Percentiles rank a stretch among this genome's conserved stretches.
Conservation (phyloP, 1,140 invertebrate genomes). For the Thrips palmi region DNA sequence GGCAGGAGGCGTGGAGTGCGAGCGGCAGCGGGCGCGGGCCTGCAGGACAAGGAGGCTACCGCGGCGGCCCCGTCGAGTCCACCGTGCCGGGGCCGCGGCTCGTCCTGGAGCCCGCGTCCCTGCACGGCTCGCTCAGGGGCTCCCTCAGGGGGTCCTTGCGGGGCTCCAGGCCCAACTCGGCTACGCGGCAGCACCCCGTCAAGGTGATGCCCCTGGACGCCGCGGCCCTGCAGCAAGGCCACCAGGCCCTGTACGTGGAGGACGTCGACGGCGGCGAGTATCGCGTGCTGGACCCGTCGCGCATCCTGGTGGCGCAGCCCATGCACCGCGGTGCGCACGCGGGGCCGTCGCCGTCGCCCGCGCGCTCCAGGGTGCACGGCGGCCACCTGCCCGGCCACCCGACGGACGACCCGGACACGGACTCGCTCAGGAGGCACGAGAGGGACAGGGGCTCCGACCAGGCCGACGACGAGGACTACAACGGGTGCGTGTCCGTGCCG, state of each 20-base stretch:
- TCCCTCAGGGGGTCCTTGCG: not conserved
- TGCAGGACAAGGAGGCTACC: no score
- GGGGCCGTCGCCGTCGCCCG: no score
- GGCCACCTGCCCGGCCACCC: slow-evolving; percentile 1
- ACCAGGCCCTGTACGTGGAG: slow-evolving; percentile 25
- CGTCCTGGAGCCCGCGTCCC: not conserved
- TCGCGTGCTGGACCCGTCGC: slow-evolving; percentile 15
- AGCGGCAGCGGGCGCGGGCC: no score
- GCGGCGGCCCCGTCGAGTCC: slow-evolving; percentile 10
- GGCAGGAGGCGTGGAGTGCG: slow-evolving; percentile 59
- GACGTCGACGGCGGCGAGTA: slow-evolving; percentile 23
- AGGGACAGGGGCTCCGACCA: slow-evolving; percentile 53
- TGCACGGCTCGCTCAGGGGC: not conserved
- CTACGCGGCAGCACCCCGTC: not conserved
- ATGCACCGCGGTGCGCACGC: slow-evolving; percentile 15
- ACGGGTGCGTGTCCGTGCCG: slow-evolving; percentile 10
- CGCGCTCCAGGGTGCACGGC: not conserved
- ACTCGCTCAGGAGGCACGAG: slow-evolving; percentile 52
- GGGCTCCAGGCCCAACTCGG: not conserved
- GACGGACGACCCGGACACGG: slow-evolving; percentile 33
- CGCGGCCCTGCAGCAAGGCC: slow-evolving; percentile 3
- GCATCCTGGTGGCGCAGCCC: slow-evolving; percentile 9
- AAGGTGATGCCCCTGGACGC: slow-evolving; percentile 3
- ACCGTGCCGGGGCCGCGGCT: slow-evolving; percentile 5
- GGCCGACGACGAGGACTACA: slow-evolving; percentile 24